Evolutionary conservation across 2,113 vertebrate genomes (phyloP).

Genomic region (Lampris megalopsis): DNA sequence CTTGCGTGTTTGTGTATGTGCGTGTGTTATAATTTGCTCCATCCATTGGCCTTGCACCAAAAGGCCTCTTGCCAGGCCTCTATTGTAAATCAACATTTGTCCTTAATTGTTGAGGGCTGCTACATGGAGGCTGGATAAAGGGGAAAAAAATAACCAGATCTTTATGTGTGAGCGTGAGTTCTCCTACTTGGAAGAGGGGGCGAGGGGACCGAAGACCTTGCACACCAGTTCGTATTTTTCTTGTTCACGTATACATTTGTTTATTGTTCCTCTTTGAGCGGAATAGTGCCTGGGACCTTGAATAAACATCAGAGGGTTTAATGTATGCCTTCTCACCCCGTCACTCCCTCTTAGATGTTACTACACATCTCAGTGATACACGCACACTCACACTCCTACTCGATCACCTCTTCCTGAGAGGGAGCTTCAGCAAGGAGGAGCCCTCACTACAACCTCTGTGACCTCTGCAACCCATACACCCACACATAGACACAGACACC

Average conservation of each 20-base stretch:
- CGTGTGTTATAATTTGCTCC: not conserved
- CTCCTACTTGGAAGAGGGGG: not conserved
- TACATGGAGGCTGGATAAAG: conserved; percentile 4
- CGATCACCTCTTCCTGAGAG: conserved; percentile 40
- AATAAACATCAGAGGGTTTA: conserved; percentile 68
- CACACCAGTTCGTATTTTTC: conserved; percentile 42
- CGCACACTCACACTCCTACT: conserved; percentile 19
- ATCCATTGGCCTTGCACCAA: not conserved
- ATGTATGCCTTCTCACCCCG: conserved; percentile 36
- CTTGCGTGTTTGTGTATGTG: not conserved
- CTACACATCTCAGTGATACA: conserved; percentile 8
- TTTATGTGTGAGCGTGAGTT: not conserved
- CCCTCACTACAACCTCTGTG: conserved; percentile 30
- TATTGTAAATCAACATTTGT: not conserved
- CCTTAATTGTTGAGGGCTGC: not conserved
- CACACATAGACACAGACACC: conserved; percentile 8
- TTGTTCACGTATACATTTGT: conserved; percentile 54
- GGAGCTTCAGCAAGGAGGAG: conserved; percentile 41
- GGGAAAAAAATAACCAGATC: not conserved
- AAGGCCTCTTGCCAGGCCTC: not conserved
- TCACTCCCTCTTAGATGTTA: conserved; percentile 38
- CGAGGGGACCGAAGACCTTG: conserved; percentile 16
- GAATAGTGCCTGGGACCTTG: conserved; percentile 61
- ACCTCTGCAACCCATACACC: conserved; percentile 27
- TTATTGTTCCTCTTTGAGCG: conserved; percentile 69